Evolutionary conservation across 2,888 invertebrate genomes (phyloP).

Genomic region (Platynereis dumerilii): DNA sequence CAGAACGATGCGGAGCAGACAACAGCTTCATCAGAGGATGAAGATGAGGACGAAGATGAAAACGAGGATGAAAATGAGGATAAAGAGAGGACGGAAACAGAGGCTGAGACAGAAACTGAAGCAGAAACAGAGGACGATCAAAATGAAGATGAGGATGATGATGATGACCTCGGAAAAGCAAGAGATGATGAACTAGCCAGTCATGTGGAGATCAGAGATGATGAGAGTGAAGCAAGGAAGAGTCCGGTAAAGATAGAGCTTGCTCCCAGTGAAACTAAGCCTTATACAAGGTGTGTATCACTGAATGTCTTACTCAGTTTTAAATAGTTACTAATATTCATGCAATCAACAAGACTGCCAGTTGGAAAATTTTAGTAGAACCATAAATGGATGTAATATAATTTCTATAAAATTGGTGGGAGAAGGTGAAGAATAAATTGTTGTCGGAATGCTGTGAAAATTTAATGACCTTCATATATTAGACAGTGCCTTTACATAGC

Average conservation of each 20-base stretch:
- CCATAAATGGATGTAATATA: no score
- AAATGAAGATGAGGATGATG: conserved; percentile 28
- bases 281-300: conserved; percentile 53
- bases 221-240: conserved; percentile 44
- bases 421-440: no score
- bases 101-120: conserved; percentile 13
- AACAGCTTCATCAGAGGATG: conserved; percentile 7
- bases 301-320: neutral
- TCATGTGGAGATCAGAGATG: conserved; percentile 50
- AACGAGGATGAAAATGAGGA: conserved; percentile 13
- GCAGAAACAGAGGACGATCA: conserved; percentile 10
- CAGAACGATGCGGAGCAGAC: neutral
- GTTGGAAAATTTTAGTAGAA: no score
- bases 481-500: no score
- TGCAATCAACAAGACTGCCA: no score
- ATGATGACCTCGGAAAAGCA: conserved; percentile 54
- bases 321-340: neutral
- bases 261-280: conserved; percentile 61
- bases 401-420: no score
- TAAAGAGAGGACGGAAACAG: conserved; percentile 5
- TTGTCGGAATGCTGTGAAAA: no score
- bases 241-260: conserved; percentile 53
- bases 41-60: conserved; percentile 12
- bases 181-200: conserved; percentile 56
- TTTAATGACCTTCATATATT: no score